Conservation (phyloP, 2,797 vertebrate genomes). For the Pantherophis alleghaniensis region DNA sequence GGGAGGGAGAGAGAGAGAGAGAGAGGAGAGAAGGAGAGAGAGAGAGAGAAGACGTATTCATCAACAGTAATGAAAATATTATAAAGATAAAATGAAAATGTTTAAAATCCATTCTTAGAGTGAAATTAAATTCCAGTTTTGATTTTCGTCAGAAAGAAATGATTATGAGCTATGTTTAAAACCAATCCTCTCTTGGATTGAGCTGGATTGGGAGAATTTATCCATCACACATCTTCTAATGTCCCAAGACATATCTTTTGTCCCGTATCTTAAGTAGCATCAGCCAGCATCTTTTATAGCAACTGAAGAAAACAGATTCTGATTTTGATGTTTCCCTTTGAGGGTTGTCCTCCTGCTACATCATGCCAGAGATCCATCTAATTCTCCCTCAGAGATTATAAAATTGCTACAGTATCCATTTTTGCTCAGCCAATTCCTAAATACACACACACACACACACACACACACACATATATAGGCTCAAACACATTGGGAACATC, state of each 20-base stretch:
- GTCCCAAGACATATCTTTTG: not conserved
- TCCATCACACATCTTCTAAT: not conserved
- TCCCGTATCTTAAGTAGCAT: not conserved
- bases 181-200: not conserved
- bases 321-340: not conserved
- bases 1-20: not conserved
- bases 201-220: not conserved
- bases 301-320: not conserved
- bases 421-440: not conserved
- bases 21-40: not conserved
- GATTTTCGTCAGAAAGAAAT: not conserved
- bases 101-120: not conserved
- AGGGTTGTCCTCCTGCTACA: not conserved
- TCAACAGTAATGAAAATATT: not conserved
- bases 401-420: not conserved
- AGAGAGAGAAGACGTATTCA: not conserved
- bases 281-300: not conserved
- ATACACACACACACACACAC: no score
- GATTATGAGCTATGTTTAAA: not conserved
- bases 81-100: not conserved
- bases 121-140: not conserved
- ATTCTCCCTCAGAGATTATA: not conserved
- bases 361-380: not conserved
- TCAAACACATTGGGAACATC: not conserved
- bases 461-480: no score